Evolutionary conservation across 2,888 invertebrate genomes (phyloP), one percentile per base, ranked within the genome.

Genomic region (Cinara cedri): DNA sequence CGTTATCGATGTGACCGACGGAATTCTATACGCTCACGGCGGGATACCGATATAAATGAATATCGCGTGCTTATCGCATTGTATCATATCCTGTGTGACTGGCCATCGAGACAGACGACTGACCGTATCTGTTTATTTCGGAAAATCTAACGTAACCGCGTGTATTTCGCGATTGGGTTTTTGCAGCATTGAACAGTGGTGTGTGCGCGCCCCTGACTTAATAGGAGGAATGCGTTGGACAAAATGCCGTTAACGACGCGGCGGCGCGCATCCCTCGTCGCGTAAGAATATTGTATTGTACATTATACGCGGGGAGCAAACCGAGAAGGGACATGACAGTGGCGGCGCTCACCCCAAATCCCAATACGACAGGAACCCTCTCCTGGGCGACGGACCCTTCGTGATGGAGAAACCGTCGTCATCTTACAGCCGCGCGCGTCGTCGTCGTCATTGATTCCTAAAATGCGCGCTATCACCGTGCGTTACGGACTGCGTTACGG

Each of bases 241-340:
- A 65, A 78, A 78, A 78, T 78, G 78, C 70, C 78, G 78, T 78
- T 78, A 78, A 78, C 51, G 78, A 16, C 68, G 46, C 78, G 46
- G 70, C 51, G 78, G 19, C 68, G 46, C 78, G 46, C 78, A 70
- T 70, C 78, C 60, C 60, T 70, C 42, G 74, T 51, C 21, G 21
- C 11, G 51, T 54, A 65, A 54, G 62, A 75, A 63, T 54, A 42
- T 11, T 10, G n/a, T n/a, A n/a, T n/a, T n/a, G n/a, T n/a, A n/a
- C n/a, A 55, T 16, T 26, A 10, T 60, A 16, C 16, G 16, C 24
- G 26, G 63, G 70, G 78, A 70, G 68, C 54, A 16, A 21, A 54
- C 24, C 16, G 34, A 51, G 60, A 54, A 60, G 78, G 78, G 78
- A 68, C 68, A 68, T 54, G 76, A 57, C 68, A 57, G 76, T 34